Percentiles rank a stretch among this genome's conserved stretches.
These are phyloP conservation scores for Onthophagus sagittarius DNA, from an alignment of 2,888 invertebrate species.

Conservation along the genomic window DNA sequence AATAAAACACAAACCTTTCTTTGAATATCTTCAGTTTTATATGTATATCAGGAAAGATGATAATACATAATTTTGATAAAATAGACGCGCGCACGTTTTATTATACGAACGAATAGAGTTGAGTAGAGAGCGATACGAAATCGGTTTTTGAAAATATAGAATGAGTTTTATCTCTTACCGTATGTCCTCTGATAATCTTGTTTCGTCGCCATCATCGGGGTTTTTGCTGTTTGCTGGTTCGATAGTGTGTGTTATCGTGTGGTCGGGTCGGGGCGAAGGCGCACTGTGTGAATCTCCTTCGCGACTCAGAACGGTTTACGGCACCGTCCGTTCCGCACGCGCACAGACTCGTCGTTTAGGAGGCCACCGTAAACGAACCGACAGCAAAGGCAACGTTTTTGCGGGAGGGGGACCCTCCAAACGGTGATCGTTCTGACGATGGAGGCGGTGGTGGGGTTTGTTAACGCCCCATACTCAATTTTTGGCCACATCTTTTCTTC, in stretches of 20 bases:
- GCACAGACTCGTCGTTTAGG: not conserved
- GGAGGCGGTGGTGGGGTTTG: not conserved
- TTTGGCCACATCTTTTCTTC: too few relatives aligned
- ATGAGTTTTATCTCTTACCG: slow-evolving; percentile 45
- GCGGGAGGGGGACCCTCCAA: not conserved
- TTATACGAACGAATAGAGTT: not conserved
- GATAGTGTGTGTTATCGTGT: slow-evolving; percentile 36
- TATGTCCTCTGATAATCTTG: slow-evolving; percentile 47
- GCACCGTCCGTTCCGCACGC: slow-evolving; percentile 8
- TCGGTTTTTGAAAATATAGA: not conserved
- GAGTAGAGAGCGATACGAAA: not conserved
- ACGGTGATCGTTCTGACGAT: not conserved
- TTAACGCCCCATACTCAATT: not conserved
- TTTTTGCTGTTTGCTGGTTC: slow-evolving; percentile 18
- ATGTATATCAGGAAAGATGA: too few relatives aligned
- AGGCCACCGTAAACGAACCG: not conserved
- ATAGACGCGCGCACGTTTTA: not conserved
- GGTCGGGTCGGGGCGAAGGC: slow-evolving; percentile 24
- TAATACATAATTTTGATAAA: not conserved
- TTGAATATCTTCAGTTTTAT: too few relatives aligned
- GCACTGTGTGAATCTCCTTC: not conserved
- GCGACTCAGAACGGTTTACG: slow-evolving; percentile 3
- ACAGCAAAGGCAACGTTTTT: not conserved
- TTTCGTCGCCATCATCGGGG: slow-evolving; percentile 41
- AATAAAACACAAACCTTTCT: too few relatives aligned